Conservation (phyloP, 1,140 invertebrate genomes). For the Yoshiicerus persimilis region DNA sequence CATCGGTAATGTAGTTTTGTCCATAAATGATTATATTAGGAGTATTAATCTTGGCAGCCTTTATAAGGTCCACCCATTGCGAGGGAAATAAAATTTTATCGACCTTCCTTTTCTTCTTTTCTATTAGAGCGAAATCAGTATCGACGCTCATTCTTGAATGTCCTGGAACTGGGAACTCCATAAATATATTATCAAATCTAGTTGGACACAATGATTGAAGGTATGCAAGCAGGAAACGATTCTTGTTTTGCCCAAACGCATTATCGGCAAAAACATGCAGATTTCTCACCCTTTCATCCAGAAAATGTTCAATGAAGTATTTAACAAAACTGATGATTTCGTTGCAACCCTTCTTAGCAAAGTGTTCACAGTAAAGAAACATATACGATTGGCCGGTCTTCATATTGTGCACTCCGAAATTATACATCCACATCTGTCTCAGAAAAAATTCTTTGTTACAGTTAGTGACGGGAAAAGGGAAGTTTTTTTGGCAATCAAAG, state of each 20-base stretch:
- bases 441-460: neutral
- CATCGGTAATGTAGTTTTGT: neutral
- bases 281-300: neutral
- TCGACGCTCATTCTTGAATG: neutral
- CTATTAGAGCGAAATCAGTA: conserved; percentile 6
- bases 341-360: neutral
- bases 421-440: conserved; percentile 51
- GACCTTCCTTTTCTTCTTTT: neutral
- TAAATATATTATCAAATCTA: neutral
- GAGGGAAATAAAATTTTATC: neutral
- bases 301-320: neutral
- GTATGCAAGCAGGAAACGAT: neutral
- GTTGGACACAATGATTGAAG: neutral
- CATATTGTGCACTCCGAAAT: conserved; percentile 48
- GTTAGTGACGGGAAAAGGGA: conserved; percentile 28
- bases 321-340: neutral
- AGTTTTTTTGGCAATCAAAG: conserved; percentile 34
- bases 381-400: neutral
- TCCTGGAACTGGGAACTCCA: neutral
- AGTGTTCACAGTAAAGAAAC: neutral
- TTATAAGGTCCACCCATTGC: neutral
- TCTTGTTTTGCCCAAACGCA: neutral
- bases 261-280: neutral
- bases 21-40: neutral
- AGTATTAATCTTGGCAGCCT: neutral